Evolutionary conservation across 2,797 vertebrate species (phyloP).

Genomic region (Alauda arvensis): DNA sequence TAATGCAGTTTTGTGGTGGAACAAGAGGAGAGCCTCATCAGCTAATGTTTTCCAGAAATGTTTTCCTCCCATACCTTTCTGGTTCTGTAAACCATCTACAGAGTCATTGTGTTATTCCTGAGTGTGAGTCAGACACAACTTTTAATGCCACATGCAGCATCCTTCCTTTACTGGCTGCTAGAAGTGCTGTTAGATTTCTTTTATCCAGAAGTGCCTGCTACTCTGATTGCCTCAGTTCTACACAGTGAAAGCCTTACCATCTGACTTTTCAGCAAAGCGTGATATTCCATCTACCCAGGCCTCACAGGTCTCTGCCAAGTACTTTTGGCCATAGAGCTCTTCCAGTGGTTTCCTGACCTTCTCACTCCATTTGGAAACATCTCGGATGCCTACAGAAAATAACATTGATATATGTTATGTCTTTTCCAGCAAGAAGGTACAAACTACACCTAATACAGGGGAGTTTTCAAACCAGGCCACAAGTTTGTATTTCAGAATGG

Average conservation of each 20-base stretch:
- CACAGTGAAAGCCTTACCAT: conserved; percentile 70
- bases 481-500: background rate
- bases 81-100: background rate
- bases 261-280: conserved; percentile 70
- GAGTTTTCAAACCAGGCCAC: background rate
- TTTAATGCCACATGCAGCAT: background rate
- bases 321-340: conserved; percentile 82
- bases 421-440: background rate
- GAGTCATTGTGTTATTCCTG: background rate
- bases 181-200: background rate
- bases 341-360: conserved; percentile 83
- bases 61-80: background rate
- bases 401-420: background rate
- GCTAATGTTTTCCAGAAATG: background rate
- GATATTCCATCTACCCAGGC: conserved; percentile 84
- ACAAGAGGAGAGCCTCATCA: background rate
- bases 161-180: background rate
- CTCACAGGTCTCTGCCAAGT: conserved; percentile 80
- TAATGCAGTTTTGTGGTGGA: background rate
- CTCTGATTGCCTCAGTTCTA: background rate
- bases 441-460: background rate
- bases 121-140: conserved; percentile 7
- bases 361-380: conserved; percentile 86
- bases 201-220: background rate
- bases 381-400: conserved; percentile 76